Conservation (phyloP, 2,797 vertebrate species). For the Halcyon chelicuti region DNA sequence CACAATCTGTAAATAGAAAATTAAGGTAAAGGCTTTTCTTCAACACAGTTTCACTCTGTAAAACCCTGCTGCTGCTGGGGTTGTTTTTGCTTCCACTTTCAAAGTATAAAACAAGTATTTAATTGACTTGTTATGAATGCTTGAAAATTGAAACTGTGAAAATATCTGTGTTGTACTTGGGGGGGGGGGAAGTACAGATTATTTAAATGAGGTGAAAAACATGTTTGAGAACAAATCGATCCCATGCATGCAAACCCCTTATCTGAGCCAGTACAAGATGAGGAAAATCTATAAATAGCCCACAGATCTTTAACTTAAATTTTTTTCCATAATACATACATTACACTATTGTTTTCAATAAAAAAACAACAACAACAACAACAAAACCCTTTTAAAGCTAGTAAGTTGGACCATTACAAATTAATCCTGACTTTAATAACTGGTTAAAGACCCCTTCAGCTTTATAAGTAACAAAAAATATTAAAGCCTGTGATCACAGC, state of each 20-base stretch:
- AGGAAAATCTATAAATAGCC: slow-evolving; percentile 67
- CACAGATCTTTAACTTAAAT: slow-evolving; percentile 63
- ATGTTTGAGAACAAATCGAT: slow-evolving; percentile 58
- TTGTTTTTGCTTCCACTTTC: background rate
- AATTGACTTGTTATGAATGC: slow-evolving; percentile 11
- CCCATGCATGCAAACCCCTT: slow-evolving; percentile 46
- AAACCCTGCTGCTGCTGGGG: background rate
- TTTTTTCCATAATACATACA: slow-evolving; percentile 65
- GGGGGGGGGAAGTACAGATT: slow-evolving; percentile 6
- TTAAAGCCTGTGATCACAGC: slow-evolving; percentile 93
- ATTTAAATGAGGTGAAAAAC: slow-evolving; percentile 70
- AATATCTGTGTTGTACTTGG: background rate
- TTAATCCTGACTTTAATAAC: slow-evolving; percentile 98
- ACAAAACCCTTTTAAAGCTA: slow-evolving; percentile 81
- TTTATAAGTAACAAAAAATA: slow-evolving; percentile 89
- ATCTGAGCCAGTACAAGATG: slow-evolving; percentile 60
- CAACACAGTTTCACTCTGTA: background rate
- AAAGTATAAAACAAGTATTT: slow-evolving; percentile 34
- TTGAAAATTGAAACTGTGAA: slow-evolving; percentile 53
- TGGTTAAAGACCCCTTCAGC: slow-evolving; percentile 93
- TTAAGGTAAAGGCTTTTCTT: background rate
- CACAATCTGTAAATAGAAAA: slow-evolving; percentile 47
- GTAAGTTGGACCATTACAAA: slow-evolving; percentile 95
- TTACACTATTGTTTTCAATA: slow-evolving; percentile 74
- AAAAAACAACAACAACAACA: slow-evolving; percentile 66